Percentiles rank a stretch among this genome's conserved stretches.
These are phyloP conservation scores for Mizuhopecten yessoensis DNA, from an alignment of 1,140 invertebrate genomes.

Conservation along the genomic window DNA sequence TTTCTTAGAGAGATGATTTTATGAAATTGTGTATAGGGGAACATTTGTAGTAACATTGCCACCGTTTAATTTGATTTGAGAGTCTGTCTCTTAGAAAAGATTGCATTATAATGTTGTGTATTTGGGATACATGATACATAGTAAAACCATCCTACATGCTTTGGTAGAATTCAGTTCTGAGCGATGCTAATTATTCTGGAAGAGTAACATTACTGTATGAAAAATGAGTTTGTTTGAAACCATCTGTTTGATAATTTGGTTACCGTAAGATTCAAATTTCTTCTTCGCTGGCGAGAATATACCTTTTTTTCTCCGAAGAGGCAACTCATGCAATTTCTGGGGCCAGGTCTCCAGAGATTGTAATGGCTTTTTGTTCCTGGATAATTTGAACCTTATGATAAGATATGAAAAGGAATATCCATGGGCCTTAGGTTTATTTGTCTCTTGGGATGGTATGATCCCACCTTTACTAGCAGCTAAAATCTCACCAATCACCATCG, in stretches of 20 bases:
- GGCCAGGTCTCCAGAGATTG: background rate
- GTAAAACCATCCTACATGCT: too few relatives aligned
- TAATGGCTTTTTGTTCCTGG: constrained; percentile 1
- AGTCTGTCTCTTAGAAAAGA: too few relatives aligned
- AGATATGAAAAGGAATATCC: constrained; percentile 10
- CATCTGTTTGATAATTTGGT: background rate
- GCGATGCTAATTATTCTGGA: background rate
- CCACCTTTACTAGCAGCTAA: background rate
- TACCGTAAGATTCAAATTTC: background rate
- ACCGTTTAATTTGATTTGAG: too few relatives aligned
- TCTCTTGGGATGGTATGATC: background rate
- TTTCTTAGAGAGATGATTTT: too few relatives aligned
- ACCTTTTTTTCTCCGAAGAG: background rate
- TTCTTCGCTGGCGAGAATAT: background rate
- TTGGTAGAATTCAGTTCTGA: background rate
- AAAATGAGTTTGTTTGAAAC: background rate
- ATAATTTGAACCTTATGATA: constrained; percentile 16
- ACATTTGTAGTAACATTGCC: too few relatives aligned
- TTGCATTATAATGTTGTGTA: too few relatives aligned
- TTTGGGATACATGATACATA: too few relatives aligned
- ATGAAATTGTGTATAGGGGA: too few relatives aligned
- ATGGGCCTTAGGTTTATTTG: background rate
- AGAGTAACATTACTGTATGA: background rate
- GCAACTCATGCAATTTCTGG: constrained; percentile 3
- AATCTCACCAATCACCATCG: background rate